Evolutionary conservation across 2,113 vertebrate species (phyloP).

Genomic region (Herpailurus yagouaroundi): DNA sequence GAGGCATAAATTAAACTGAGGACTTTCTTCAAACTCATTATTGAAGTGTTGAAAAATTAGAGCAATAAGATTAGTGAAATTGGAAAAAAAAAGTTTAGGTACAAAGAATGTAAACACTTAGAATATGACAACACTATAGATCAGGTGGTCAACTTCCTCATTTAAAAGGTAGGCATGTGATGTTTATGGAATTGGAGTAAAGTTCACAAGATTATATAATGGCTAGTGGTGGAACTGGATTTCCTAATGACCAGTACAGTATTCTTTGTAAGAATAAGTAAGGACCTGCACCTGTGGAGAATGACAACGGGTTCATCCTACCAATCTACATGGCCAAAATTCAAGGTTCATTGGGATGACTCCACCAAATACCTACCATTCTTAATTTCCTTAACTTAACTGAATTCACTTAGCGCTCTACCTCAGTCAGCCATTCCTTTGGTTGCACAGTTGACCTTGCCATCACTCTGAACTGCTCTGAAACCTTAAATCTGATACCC

Average conservation of each 20-base stretch:
- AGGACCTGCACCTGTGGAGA: neutral
- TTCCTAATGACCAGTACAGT: neutral
- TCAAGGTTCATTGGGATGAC: neutral
- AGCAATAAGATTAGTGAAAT: neutral
- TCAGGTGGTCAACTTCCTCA: neutral
- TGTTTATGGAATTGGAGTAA: neutral
- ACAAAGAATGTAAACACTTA: neutral
- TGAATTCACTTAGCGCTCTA: neutral
- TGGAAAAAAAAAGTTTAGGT: neutral
- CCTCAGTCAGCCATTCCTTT: neutral
- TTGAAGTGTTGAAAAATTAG: neutral
- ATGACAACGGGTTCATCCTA: neutral
- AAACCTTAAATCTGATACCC: neutral
- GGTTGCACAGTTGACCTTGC: neutral
- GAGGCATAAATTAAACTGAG: neutral
- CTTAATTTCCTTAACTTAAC: neutral
- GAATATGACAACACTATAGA: neutral
- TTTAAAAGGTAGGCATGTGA: neutral
- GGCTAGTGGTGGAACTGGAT: neutral
- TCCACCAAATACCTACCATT: neutral
- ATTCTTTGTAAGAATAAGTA: neutral
- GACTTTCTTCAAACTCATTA: neutral
- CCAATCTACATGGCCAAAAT: neutral
- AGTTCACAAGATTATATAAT: neutral
- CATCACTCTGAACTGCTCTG: neutral